These are phyloP conservation scores for Sarcophaga variegata DNA, from an alignment of 2,888 invertebrate species.

Conservation along the genomic window DNA sequence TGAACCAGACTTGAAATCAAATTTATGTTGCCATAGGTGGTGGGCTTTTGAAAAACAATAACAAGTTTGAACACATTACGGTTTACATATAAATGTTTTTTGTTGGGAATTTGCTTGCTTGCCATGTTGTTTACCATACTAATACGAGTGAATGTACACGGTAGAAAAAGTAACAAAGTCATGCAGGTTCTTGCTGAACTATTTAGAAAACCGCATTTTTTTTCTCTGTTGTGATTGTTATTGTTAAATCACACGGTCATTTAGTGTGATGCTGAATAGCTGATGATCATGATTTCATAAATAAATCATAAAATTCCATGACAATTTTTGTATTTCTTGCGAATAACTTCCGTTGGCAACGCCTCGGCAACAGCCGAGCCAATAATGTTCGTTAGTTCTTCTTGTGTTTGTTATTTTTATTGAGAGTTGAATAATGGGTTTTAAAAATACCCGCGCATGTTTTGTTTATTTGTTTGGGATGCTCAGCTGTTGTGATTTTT, in stretches of 20 bases:
- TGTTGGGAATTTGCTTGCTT: no score
- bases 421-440: not conserved
- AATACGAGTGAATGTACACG: not conserved
- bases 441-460: not conserved
- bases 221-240: not conserved
- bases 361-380: not conserved
- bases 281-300: conserved; percentile 24
- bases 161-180: not conserved
- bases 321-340: conserved; percentile 18
- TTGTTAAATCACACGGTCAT: conserved; percentile 36
- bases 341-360: conserved; percentile 59
- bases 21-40: conserved; percentile 52
- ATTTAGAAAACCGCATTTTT: no score
- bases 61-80: no score
- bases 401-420: not conserved
- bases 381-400: not conserved
- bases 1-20: not conserved
- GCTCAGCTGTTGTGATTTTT: conserved; percentile 35
- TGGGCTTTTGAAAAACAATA: no score
- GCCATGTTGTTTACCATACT: not conserved
- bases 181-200: not conserved
- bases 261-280: not conserved
- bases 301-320: conserved; percentile 26
- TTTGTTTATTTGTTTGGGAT: not conserved
- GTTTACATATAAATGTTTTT: no score